Percentiles rank a stretch among this genome's conserved stretches.
phyloP scores from a whole-genome alignment of 2,113 vertebrate genomes.

The Phylloscopus whistleri region DNA sequence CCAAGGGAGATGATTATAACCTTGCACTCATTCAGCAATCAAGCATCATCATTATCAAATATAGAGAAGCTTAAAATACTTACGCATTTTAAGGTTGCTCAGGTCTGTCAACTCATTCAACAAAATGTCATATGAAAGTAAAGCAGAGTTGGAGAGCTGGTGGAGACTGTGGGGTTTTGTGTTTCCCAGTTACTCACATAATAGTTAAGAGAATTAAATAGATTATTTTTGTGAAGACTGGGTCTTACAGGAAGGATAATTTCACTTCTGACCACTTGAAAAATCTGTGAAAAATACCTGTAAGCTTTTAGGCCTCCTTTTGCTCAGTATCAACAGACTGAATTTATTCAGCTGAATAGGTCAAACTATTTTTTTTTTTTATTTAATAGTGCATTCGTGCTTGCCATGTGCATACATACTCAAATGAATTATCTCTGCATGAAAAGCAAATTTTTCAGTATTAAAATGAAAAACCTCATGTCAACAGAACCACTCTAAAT shows the following conservation, averaged over 20 bases:
- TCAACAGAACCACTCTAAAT: neutral
- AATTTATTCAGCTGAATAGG: neutral
- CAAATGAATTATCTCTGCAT: neutral
- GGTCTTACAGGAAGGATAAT: neutral
- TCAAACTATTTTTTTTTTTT: neutral
- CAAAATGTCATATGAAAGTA: neutral
- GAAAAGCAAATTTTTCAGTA: neutral
- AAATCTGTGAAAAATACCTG: neutral
- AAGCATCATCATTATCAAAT: constrained; percentile 36
- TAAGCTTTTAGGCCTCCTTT: neutral
- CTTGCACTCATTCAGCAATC: constrained; percentile 37
- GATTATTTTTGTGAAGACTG: neutral
- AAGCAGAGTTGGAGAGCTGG: neutral
- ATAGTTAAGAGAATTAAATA: neutral
- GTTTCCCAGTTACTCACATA: neutral
- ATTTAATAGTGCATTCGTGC: neutral
- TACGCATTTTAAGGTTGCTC: neutral
- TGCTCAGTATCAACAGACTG: neutral
- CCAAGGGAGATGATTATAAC: constrained; percentile 33
- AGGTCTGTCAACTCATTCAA: neutral
- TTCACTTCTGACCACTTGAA: neutral
- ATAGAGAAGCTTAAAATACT: constrained; percentile 24
- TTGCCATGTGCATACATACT: neutral
- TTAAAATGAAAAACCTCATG: neutral
- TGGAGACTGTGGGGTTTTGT: neutral